Conservation (phyloP, 2,113 vertebrate genomes). For the Epinephelus cyanopodus region DNA sequence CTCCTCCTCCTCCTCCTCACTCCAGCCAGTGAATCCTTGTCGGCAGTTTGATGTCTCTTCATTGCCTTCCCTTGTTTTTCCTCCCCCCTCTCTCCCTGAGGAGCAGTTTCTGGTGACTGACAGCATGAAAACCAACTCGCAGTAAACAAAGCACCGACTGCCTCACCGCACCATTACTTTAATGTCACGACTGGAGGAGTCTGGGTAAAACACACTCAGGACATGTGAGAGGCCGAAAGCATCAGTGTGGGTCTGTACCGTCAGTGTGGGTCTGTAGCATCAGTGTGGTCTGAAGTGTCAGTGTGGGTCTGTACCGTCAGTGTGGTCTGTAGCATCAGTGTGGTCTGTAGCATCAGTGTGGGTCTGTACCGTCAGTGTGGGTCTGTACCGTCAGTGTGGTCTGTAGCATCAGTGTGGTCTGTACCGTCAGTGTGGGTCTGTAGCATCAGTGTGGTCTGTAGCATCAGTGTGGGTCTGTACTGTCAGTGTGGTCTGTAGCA, state of each 20-base stretch:
- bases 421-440: no score
- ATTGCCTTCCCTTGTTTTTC: conserved; percentile 65
- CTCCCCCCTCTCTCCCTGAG: conserved; percentile 57
- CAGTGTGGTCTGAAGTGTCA: no score
- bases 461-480: no score
- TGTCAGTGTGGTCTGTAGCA: no score
- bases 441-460: no score
- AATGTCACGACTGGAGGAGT: conserved; percentile 64
- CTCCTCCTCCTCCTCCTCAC: conserved; percentile 12
- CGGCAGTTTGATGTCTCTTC: conserved; percentile 72
- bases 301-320: no score
- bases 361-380: no score
- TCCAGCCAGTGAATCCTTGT: conserved; percentile 48
- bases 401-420: no score
- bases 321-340: not conserved
- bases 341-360: no score
- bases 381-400: no score
- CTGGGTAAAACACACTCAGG: not conserved
- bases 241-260: no score
- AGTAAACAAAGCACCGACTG: conserved; percentile 74
- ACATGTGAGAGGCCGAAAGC: not conserved
- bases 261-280: no score
- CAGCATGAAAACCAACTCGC: conserved; percentile 62
- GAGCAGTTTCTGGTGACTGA: conserved; percentile 68
- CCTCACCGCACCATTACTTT: conserved; percentile 66